Evolutionary conservation across 2,888 invertebrate genomes (phyloP), one percentile per base, ranked within the genome.

Genomic region (Watsonalla binaria): DNA sequence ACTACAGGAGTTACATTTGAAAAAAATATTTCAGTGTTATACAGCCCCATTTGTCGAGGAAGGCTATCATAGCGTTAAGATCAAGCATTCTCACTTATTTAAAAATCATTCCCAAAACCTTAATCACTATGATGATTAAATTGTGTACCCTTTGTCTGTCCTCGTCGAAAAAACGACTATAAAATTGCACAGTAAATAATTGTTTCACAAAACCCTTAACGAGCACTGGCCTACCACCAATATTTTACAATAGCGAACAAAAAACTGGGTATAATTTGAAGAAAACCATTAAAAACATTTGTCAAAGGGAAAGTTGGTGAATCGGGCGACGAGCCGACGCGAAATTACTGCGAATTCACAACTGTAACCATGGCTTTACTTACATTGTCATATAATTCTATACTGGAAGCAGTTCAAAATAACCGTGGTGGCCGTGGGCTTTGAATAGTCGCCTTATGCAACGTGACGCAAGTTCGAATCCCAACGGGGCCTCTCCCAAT

Each of bases 261-360:
- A 42, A 42, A 11, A 42, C 11, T 42, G 42, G 42, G 46, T 51
- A 35, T 14, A 46, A 51, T 46, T 9, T 45, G 37, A 13, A 37
- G 33, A 14, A 42, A 46, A 55, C 60, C 67, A 64, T 63, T 63
- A 62, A 65, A 42, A 68, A 65, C 65, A 66, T 63, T 65, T 59
- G 62, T 74, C 78, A 78, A 76, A 77, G 74, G 56, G 24, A 70
- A 78, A 76, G 74, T 78, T 74, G 59, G 56, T 24, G 58, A 56
- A 60, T 60, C 61, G 47, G 34, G 58, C 35, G 65, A 59, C 59
- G 63, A 65, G 67, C 62, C 64, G 68, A 62, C 69, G 62, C 61
- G 54, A 71, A 74, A 73, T 72, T 72, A 74, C 74, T 65, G 68
- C 65, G 70, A 62, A 60, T 63, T 59, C 59, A 64, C 65, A 74